These are phyloP conservation scores for Sthenelais limicola DNA, from an alignment of 2,888 invertebrate genomes.

Conservation along the genomic window DNA sequence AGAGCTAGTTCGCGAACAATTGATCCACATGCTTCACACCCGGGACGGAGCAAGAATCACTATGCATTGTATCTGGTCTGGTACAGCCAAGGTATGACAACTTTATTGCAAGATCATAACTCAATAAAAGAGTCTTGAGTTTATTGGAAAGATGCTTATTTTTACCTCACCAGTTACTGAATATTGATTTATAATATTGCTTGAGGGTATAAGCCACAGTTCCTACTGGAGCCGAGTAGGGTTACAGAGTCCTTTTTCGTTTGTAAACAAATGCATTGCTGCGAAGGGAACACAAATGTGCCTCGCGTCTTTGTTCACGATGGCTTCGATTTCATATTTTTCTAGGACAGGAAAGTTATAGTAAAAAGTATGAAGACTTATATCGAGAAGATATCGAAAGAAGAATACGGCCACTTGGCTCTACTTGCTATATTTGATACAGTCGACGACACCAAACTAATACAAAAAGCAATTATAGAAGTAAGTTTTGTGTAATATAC, in stretches of 20 bases:
- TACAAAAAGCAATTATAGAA: constrained; percentile 81
- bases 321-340: constrained; percentile 14
- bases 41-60: constrained; percentile 87
- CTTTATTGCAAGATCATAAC: no score
- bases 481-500: constrained; percentile 69
- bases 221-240: no score
- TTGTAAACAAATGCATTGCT: no score
- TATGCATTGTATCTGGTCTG: constrained; percentile 89
- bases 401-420: constrained; percentile 89
- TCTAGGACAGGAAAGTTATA: constrained; percentile 79
- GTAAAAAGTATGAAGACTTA: constrained; percentile 91
- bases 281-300: no score
- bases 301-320: no score
- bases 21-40: constrained; percentile 81
- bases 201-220: no score
- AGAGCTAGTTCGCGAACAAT: constrained; percentile 79
- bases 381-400: constrained; percentile 83
- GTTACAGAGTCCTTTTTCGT: no score
- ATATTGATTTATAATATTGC: no score
- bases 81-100: constrained; percentile 75
- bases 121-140: no score
- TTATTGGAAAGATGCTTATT: no score
- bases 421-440: constrained; percentile 86
- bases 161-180: no score
- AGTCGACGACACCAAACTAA: constrained; percentile 92